Conservation (phyloP, 2,888 invertebrate genomes). For the Aleiodes alternator region DNA sequence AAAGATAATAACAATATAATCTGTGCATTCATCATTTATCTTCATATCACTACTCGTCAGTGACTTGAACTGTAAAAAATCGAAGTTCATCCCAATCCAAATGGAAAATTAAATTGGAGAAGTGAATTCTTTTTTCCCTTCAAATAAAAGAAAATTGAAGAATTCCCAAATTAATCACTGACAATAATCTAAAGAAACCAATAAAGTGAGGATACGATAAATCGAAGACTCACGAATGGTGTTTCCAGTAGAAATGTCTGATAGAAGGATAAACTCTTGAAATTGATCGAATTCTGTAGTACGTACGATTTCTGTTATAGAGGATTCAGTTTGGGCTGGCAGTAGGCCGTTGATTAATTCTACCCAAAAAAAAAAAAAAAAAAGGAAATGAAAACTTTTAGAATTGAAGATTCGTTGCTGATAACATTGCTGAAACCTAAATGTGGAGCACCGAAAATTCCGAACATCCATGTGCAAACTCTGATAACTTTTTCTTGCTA, state of each 20-base stretch:
- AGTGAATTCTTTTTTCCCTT: too few relatives aligned
- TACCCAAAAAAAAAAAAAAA: too few relatives aligned
- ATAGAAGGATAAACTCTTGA: slow-evolving; percentile 18
- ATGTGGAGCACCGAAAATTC: neutral
- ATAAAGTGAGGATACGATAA: neutral
- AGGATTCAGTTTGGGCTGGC: neutral
- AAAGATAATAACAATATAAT: too few relatives aligned
- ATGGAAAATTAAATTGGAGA: too few relatives aligned
- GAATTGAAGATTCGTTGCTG: slow-evolving; percentile 14
- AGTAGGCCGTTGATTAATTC: slow-evolving; percentile 19
- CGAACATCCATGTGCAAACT: neutral
- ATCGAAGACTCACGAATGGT: neutral
- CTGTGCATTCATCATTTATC: too few relatives aligned
- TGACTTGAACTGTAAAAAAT: too few relatives aligned
- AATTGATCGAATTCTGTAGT: slow-evolving; percentile 8
- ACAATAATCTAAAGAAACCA: slow-evolving; percentile 3
- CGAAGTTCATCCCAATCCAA: too few relatives aligned
- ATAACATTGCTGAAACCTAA: neutral
- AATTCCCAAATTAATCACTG: slow-evolving; percentile 16
- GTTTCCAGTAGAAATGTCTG: slow-evolving; percentile 3
- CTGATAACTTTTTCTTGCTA: neutral
- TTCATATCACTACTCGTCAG: too few relatives aligned
- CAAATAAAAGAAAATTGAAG: neutral
- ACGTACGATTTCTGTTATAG: neutral
- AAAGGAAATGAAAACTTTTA: neutral